Conservation (phyloP, 2,888 invertebrate species). For the Limnephilus auricula region DNA sequence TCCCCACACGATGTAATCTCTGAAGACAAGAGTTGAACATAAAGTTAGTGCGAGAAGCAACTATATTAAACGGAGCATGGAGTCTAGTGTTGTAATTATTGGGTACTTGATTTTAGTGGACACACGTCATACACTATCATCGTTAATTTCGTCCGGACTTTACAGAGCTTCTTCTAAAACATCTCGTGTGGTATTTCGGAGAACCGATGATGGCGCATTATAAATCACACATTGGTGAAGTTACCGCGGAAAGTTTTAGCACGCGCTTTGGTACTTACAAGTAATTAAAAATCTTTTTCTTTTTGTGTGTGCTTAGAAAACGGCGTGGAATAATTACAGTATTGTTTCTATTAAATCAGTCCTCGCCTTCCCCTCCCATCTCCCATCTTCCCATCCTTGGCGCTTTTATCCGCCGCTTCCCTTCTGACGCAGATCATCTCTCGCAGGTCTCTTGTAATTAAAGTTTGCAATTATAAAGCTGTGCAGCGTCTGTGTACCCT, state of each 20-base stretch:
- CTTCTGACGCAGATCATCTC: conserved; percentile 20
- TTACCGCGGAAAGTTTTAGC: not conserved
- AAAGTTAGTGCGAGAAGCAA: too few relatives aligned
- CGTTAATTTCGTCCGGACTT: not conserved
- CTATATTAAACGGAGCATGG: too few relatives aligned
- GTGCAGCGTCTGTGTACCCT: conserved; percentile 29
- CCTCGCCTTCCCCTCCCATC: not conserved
- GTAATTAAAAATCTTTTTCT: conserved; percentile 50
- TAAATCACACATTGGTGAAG: not conserved
- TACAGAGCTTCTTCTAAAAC: not conserved
- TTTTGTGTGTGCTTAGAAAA: conserved; percentile 28
- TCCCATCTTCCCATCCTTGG: not conserved
- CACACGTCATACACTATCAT: not conserved
- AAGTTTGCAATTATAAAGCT: conserved; percentile 43
- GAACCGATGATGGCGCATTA: not conserved
- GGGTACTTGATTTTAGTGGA: too few relatives aligned
- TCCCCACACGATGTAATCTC: too few relatives aligned
- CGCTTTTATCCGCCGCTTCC: conserved; percentile 3
- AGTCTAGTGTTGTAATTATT: too few relatives aligned
- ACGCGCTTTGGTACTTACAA: conserved; percentile 15
- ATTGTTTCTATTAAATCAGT: conserved; percentile 48
- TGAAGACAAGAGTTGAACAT: too few relatives aligned
- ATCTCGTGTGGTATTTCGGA: not conserved
- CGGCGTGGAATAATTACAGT: conserved; percentile 42
- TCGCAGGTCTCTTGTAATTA: conserved; percentile 21